Evolutionary conservation across 2,797 vertebrate genomes (phyloP).

Genomic region (Muscicapa comitata): DNA sequence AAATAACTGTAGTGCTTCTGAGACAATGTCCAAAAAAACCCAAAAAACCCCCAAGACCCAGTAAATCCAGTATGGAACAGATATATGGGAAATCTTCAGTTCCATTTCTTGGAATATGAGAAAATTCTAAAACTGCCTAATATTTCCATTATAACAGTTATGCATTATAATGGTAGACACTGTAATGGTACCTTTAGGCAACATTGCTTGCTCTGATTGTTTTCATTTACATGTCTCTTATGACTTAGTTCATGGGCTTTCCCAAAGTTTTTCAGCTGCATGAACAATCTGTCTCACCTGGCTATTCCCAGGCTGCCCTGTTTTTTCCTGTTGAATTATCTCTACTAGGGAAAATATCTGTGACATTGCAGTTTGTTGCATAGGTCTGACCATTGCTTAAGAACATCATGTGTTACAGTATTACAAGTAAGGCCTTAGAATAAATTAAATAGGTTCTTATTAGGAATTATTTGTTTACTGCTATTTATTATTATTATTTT

Average conservation of each 20-base stretch:
- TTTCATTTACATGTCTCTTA: neutral
- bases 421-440: neutral
- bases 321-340: neutral
- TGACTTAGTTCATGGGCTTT: neutral
- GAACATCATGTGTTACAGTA: neutral
- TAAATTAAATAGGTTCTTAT: neutral
- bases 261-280: neutral
- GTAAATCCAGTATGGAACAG: neutral
- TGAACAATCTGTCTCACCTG: neutral
- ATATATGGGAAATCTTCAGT: neutral
- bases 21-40: neutral
- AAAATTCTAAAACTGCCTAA: neutral
- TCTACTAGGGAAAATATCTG: neutral
- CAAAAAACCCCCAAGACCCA: too few species aligned
- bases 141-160: neutral
- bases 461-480: neutral
- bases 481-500: neutral
- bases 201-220: neutral
- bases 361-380: neutral
- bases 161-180: neutral
- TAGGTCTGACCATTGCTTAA: neutral
- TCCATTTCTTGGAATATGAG: neutral
- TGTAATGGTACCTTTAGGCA: neutral
- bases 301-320: neutral
- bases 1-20: neutral